Evolutionary conservation across 2,113 vertebrate genomes (phyloP).

Genomic region (Neogobius melanostomus): DNA sequence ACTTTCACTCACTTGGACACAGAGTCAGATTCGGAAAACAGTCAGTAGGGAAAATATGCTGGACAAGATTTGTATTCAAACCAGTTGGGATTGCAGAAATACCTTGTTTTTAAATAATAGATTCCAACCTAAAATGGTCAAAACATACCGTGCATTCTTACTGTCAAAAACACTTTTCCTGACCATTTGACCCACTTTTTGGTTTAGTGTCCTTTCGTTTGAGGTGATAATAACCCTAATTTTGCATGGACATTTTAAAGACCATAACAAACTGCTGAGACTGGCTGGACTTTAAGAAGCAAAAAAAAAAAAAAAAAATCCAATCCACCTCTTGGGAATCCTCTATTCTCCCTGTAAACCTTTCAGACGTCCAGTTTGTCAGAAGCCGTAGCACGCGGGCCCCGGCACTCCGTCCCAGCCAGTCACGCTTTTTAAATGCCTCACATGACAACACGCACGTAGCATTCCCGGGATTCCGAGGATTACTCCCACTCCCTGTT

Average conservation of each 20-base stretch:
- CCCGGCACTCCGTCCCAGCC: conserved; percentile 26
- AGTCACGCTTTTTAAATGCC: conserved; percentile 61
- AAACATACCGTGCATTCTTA: neutral
- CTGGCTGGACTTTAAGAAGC: neutral
- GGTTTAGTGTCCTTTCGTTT: conserved; percentile 23
- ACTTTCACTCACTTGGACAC: conserved; percentile 55
- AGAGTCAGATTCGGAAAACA: conserved; percentile 26
- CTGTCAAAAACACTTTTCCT: neutral
- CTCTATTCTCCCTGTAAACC: conserved; percentile 51
- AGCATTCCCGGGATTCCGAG: conserved; percentile 62
- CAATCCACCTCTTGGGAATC: conserved; percentile 26
- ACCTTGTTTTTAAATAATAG: too few species aligned
- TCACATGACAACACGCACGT: conserved; percentile 61
- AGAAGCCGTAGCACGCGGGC: neutral
- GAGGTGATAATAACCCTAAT: conserved; percentile 35
- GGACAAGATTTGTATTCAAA: neutral
- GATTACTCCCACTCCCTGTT: conserved; percentile 59
- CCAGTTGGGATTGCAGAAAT: too few species aligned
- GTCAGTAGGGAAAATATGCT: conserved; percentile 6
- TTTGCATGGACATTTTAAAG: conserved; percentile 28
- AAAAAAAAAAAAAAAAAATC: neutral
- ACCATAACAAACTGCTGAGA: conserved; percentile 13
- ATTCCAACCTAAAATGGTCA: neutral
- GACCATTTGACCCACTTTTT: conserved; percentile 5
- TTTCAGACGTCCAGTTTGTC: conserved; percentile 21